Percentiles rank a stretch among this genome's conserved stretches.
Conservation (phyloP, 2,888 invertebrate species). For the Meteorus colon region DNA sequence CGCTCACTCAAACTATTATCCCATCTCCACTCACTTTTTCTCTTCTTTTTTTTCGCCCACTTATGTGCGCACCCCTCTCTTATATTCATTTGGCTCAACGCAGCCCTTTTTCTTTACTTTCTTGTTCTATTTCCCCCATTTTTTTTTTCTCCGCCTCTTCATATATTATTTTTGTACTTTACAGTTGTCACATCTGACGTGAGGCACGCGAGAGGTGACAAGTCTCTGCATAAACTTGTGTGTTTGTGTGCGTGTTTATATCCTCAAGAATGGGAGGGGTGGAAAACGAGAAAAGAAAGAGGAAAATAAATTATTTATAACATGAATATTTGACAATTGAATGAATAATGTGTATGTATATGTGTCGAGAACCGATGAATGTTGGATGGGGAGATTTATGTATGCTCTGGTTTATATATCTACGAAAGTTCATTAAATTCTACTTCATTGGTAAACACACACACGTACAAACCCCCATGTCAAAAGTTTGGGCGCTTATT, state of each 20-base stretch:
- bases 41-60: constrained; percentile 14
- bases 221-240: constrained; percentile 15
- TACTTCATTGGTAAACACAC: not conserved
- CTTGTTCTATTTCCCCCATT: constrained; percentile 24
- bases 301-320: not conserved
- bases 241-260: constrained; percentile 22
- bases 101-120: constrained; percentile 1
- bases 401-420: not conserved
- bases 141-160: constrained; percentile 25
- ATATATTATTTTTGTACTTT: constrained; percentile 26
- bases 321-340: not conserved
- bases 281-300: not conserved
- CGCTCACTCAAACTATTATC: constrained; percentile 43
- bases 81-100: not conserved
- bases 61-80: constrained; percentile 31
- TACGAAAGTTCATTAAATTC: not conserved
- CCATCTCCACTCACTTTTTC: constrained; percentile 37
- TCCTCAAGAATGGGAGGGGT: not conserved
- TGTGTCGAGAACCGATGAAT: not conserved
- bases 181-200: constrained; percentile 23
- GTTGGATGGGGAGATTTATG: not conserved
- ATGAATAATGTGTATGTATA: not conserved
- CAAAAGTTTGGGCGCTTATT: constrained; percentile 3
- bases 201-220: constrained; percentile 33
- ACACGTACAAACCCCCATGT: not conserved